These are phyloP conservation scores for Drosophila cardini DNA, from an alignment of 1,140 invertebrate genomes.

Conservation along the genomic window DNA sequence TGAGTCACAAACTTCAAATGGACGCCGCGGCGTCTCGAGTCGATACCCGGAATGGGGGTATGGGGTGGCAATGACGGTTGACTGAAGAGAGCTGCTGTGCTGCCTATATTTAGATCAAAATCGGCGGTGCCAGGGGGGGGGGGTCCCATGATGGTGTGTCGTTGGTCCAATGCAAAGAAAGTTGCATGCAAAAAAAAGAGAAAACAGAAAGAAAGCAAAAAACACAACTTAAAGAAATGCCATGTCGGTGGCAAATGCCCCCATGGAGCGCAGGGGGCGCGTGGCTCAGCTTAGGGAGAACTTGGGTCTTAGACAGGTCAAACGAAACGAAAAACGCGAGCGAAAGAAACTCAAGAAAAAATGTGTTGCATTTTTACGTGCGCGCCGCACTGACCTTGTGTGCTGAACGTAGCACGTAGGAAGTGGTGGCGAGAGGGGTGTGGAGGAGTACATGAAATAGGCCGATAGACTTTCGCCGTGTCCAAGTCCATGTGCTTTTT, in stretches of 20 bases:
- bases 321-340: constrained; percentile 6
- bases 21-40: constrained; percentile 6
- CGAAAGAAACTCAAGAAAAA: constrained; percentile 46
- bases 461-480: constrained; percentile 26
- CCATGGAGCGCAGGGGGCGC: not conserved
- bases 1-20: constrained; percentile 45
- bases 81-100: constrained; percentile 28
- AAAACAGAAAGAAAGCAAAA: no score
- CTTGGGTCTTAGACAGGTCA: not conserved
- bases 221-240: constrained; percentile 7
- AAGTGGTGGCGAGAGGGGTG: not conserved
- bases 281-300: not conserved
- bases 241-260: constrained; percentile 12
- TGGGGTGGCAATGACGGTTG: no score
- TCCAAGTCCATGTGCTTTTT: constrained; percentile 51
- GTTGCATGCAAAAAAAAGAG: constrained; percentile 26
- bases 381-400: constrained; percentile 77
- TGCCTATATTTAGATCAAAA: constrained; percentile 48
- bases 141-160: no score
- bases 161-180: constrained; percentile 44
- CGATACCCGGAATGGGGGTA: not conserved
- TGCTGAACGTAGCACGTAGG: constrained; percentile 34
- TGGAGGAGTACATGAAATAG: constrained; percentile 10
- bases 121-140: no score
- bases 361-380: constrained; percentile 81